A percentile compares a stretch with the other conserved stretches of the same genome.
Evolutionary conservation across 2,113 vertebrate genomes (phyloP).

Genomic region (Origma solitaria): DNA sequence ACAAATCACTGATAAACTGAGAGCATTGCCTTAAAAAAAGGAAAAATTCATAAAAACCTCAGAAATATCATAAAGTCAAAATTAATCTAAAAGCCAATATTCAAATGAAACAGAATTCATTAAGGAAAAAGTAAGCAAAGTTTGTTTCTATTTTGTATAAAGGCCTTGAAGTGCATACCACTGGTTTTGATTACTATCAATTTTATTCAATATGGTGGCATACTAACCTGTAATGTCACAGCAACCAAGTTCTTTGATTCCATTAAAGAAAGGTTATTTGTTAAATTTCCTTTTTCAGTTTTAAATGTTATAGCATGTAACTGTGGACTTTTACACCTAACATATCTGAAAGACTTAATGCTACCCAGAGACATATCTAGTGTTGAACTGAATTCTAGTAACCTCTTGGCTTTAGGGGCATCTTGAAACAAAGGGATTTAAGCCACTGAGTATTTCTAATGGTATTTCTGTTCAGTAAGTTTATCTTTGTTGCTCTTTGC

Average conservation of each 20-base stretch:
- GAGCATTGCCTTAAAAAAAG: not conserved
- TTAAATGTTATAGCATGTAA: not conserved
- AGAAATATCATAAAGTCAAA: not conserved
- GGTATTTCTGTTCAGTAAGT: not conserved
- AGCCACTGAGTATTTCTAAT: not conserved
- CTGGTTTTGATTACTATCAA: not conserved
- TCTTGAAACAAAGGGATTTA: slow-evolving; percentile 10
- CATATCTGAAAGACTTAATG: not conserved
- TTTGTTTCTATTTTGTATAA: not conserved
- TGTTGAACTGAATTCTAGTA: not conserved
- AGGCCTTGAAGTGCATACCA: not conserved
- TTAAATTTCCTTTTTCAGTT: not conserved
- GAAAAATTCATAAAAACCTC: not conserved
- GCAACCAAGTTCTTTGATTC: not conserved
- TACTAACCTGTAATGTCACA: not conserved
- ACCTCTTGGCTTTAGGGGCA: not conserved
- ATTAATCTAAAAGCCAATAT: not conserved
- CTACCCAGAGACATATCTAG: not conserved
- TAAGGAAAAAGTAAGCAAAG: not conserved
- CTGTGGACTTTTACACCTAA: not conserved
- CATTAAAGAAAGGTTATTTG: not conserved
- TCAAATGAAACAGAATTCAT: not conserved
- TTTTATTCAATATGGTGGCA: not conserved
- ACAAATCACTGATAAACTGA: not conserved
- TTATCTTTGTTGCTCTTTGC: slow-evolving; percentile 36